Conservation (phyloP, 2,888 invertebrate genomes). For the Agonopterix subpropinquella region DNA sequence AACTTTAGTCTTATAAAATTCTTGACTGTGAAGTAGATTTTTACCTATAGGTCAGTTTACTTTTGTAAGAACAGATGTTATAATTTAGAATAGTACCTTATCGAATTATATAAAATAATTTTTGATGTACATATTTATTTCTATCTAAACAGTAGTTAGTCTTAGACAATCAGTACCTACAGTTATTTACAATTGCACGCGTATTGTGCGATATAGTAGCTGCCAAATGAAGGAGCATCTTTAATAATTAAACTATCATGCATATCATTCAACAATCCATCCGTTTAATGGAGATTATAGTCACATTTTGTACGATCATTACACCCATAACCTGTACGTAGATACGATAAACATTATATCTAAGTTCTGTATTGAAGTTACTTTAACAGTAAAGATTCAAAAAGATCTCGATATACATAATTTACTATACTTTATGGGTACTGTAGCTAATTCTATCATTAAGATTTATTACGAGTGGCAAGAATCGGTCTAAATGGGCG, state of each 20-base stretch:
- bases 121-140: constrained; percentile 27
- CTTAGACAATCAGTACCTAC: constrained; percentile 58
- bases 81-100: too few species aligned
- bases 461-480: background rate
- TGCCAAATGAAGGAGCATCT: constrained; percentile 63
- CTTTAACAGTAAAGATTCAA: constrained; percentile 29
- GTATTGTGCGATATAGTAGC: constrained; percentile 52
- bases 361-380: background rate
- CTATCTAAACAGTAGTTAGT: constrained; percentile 56
- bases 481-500: background rate
- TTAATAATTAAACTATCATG: constrained; percentile 24
- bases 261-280: constrained; percentile 45
- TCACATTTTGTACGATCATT: constrained; percentile 68
- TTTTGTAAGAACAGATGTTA: background rate
- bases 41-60: too few species aligned
- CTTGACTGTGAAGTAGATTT: too few species aligned
- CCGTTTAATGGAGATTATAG: constrained; percentile 51
- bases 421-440: background rate
- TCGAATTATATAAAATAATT: too few species aligned
- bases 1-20: too few species aligned
- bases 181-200: constrained; percentile 62
- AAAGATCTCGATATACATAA: constrained; percentile 16
- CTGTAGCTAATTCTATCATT: background rate
- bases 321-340: constrained; percentile 20
- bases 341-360: constrained; percentile 11